These are phyloP conservation scores for Oikopleura dioica DNA, from an alignment of 23 tunicate species.

Conservation along the genomic window DNA sequence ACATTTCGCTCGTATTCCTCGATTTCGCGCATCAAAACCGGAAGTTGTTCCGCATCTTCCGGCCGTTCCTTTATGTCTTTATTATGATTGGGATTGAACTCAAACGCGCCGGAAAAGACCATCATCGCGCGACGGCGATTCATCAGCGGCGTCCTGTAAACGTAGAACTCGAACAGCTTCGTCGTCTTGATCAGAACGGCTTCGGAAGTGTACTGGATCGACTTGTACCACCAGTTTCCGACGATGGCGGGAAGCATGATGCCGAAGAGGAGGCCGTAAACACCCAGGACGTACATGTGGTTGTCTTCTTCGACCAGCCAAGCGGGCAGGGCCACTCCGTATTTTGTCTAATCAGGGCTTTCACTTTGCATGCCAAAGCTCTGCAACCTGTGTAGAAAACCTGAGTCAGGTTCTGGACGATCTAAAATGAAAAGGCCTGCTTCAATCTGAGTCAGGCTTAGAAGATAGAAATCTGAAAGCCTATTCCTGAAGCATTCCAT, in stretches of 20 bases:
- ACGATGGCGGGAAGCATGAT: slow-evolving; percentile 50
- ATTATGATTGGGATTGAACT: slow-evolving; percentile 53
- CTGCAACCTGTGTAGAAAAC: no score
- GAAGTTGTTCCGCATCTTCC: slow-evolving; percentile 54
- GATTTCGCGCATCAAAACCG: slow-evolving; percentile 32
- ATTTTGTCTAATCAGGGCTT: slow-evolving; percentile 57
- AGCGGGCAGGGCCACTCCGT: slow-evolving; percentile 85
- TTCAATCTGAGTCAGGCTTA: neutral
- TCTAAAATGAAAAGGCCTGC: slow-evolving; percentile 30
- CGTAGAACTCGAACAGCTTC: slow-evolving; percentile 44
- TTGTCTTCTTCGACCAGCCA: slow-evolving; percentile 90
- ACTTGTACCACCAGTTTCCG: slow-evolving; percentile 91
- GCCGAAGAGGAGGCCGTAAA: slow-evolving; percentile 50
- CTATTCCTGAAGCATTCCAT: slow-evolving; percentile 13
- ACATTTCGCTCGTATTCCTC: slow-evolving; percentile 15
- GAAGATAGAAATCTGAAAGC: neutral
- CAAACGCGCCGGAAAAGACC: slow-evolving; percentile 74
- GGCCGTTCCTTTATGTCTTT: slow-evolving; percentile 36
- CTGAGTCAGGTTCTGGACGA: no score
- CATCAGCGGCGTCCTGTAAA: slow-evolving; percentile 80
- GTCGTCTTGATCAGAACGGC: slow-evolving; percentile 81
- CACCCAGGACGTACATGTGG: slow-evolving; percentile 52
- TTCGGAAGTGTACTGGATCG: slow-evolving; percentile 87
- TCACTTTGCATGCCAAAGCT: slow-evolving; percentile 58
- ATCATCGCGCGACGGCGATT: slow-evolving; percentile 53